Evolutionary conservation across 2,113 vertebrate species (phyloP), one percentile per base, ranked within the genome.

Genomic region (Herpailurus yagouaroundi): DNA sequence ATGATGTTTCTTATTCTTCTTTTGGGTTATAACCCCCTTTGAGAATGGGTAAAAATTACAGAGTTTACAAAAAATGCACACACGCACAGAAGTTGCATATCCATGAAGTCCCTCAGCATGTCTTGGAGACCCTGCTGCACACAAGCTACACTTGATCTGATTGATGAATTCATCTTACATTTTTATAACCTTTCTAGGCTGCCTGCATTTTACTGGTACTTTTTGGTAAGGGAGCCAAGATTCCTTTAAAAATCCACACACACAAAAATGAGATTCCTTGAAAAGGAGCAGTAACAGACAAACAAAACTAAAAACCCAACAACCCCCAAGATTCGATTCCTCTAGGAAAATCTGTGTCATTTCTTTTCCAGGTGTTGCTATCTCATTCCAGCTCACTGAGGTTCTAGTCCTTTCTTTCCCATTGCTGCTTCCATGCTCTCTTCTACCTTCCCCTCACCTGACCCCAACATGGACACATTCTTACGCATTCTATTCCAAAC

Each of bases 101-200:
- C n/a, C 21, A 33, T 8, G 52, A 74, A 66, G 81, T 71, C 86
- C 83, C 84, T 15, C 33, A 95, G 64, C 29, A n/a, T 63, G 52
- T 83, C 63, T 15, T 25, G 3, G n/a, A 36, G 66, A 5, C 14
- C 29, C 64, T 57, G n/a, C 4, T 63, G 31, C 38, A 86, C 13
- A 29, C 33, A 96, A 45, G 73, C 45, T 50, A 45, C 5, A 36
- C 48, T 83, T 76, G 76, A 68, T 77, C 41, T 85, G 87, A 85
- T 27, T 48, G 84, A 89, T 97, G 91, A 88, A 90, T 55, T 96
- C 90, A 92, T 94, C 97, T 92, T 82, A 38, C 50, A 73, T 92
- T 97, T 97, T 95, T 81, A 96, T 85, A 94, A 88, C 52, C 83
- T 96, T 77, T 95, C 69, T 15, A 52, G 60, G 33, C 71, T 5